Percentiles rank a stretch among this genome's conserved stretches.
Conservation (phyloP, 2,797 vertebrate species). For the Petrocephalus sullivani region DNA sequence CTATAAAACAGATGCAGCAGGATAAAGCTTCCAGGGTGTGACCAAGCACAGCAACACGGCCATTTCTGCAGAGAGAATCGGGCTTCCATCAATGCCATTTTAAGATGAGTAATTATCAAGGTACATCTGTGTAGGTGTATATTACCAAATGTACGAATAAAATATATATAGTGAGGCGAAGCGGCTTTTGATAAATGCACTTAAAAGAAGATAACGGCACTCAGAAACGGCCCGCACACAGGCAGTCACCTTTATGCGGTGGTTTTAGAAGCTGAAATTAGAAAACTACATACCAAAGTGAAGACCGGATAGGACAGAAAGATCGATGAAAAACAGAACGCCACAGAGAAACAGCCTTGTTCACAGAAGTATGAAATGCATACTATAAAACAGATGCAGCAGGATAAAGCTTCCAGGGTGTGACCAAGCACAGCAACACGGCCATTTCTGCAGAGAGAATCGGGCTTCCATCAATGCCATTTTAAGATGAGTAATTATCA, state of each 20-base stretch:
- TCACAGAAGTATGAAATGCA: neutral
- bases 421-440: neutral
- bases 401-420: neutral
- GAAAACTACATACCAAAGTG: conserved; percentile 12
- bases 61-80: neutral
- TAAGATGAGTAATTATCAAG: conserved; percentile 16
- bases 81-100: neutral
- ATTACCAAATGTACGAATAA: conserved; percentile 8
- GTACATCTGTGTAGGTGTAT: conserved; percentile 17
- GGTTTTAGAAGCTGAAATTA: conserved; percentile 12
- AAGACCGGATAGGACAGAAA: neutral
- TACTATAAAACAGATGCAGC: neutral
- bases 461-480: neutral
- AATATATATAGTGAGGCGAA: conserved; percentile 22
- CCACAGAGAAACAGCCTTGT: neutral
- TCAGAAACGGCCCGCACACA: neutral
- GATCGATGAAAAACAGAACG: neutral
- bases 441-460: neutral
- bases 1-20: neutral
- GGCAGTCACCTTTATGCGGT: neutral
- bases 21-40: neutral
- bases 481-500: conserved; percentile 15
- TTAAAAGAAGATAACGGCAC: conserved; percentile 21
- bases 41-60: neutral
- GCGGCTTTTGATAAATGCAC: conserved; percentile 28